Percentiles rank a stretch among this genome's conserved stretches.
These are phyloP conservation scores for Acleris emargana DNA, from an alignment of 2,888 invertebrate species.

Conservation along the genomic window DNA sequence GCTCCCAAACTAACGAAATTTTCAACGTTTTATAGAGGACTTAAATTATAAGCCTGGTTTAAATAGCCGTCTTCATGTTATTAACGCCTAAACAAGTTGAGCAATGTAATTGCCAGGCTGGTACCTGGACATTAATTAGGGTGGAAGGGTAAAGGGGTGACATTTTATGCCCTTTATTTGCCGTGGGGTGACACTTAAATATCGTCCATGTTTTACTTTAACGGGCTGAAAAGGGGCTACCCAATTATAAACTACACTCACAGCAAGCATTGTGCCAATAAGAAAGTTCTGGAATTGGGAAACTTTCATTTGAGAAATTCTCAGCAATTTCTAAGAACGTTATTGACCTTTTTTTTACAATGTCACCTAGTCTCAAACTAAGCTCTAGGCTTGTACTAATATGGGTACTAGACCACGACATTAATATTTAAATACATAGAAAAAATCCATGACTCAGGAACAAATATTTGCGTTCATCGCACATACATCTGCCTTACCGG, in stretches of 20 bases:
- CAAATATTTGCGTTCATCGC: too few species aligned
- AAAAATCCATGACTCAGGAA: too few species aligned
- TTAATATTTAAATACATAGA: too few species aligned
- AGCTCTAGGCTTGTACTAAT: too few species aligned
- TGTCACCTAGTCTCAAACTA: too few species aligned
- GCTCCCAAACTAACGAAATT: not conserved
- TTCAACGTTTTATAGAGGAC: not conserved
- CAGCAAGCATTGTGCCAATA: not conserved
- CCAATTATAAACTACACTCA: slow-evolving; percentile 37
- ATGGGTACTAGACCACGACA: too few species aligned
- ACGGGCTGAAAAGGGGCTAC: slow-evolving; percentile 44
- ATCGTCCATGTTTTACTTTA: slow-evolving; percentile 48
- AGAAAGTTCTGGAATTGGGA: too few species aligned
- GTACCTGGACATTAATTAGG: slow-evolving; percentile 47
- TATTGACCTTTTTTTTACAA: too few species aligned
- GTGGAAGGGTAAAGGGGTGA: slow-evolving; percentile 43
- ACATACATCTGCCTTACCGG: too few species aligned
- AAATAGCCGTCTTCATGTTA: slow-evolving; percentile 20
- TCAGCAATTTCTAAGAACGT: too few species aligned
- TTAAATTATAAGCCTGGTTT: not conserved
- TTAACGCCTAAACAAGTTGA: slow-evolving; percentile 30
- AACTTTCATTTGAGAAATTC: too few species aligned
- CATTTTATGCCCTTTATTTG: slow-evolving; percentile 53
- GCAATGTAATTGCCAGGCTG: slow-evolving; percentile 35
- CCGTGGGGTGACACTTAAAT: slow-evolving; percentile 53